phyloP scores from a whole-genome alignment of 2,797 vertebrate genomes.

The Onychomys leucogaster region DNA sequence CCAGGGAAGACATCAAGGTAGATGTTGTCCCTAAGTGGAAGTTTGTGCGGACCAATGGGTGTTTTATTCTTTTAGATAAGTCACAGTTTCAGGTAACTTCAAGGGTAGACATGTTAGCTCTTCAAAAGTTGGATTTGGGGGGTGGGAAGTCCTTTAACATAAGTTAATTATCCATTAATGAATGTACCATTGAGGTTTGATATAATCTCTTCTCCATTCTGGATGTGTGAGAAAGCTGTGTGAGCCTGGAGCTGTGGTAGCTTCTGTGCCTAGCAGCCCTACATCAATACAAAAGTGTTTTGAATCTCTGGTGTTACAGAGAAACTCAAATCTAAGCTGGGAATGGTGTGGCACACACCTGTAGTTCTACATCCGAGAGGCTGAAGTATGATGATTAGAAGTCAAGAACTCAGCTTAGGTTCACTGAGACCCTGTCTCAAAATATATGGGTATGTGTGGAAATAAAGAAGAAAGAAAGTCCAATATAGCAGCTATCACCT shows the following conservation, averaged over 20 bases:
- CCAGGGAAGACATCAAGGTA: background rate
- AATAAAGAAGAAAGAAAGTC: background rate
- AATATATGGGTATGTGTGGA: background rate
- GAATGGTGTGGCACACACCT: background rate
- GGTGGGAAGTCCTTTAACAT: background rate
- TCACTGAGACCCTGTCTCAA: background rate
- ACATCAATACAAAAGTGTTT: background rate
- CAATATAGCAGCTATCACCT: background rate
- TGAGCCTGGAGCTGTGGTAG: constrained; percentile 42
- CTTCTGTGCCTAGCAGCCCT: constrained; percentile 68
- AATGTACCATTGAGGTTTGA: background rate
- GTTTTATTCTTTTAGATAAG: background rate
- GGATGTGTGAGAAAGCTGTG: background rate
- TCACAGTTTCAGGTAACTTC: background rate
- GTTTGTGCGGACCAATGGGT: background rate
- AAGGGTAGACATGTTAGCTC: background rate
- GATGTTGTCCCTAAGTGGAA: background rate
- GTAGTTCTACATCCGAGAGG: background rate
- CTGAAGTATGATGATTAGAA: background rate
- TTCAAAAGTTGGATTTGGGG: background rate
- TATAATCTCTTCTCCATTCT: background rate
- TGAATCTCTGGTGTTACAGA: background rate
- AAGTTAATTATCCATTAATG: background rate
- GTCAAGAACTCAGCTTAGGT: background rate
- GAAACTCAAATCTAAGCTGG: background rate